These are phyloP conservation scores for Phrynosoma platyrhinos DNA, from an alignment of 2,113 vertebrate species.

Conservation along the genomic window DNA sequence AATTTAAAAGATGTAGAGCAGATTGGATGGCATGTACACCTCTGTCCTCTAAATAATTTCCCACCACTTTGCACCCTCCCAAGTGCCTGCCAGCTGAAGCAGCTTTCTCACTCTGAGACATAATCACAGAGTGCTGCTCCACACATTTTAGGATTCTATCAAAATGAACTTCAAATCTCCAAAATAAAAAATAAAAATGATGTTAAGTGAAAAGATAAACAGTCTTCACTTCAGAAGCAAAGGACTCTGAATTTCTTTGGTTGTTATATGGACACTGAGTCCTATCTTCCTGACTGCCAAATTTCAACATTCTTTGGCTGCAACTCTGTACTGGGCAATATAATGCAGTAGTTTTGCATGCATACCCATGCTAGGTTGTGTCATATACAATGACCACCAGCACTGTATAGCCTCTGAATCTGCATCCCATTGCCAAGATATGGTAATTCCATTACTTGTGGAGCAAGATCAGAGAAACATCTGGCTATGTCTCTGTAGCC, in stretches of 20 bases:
- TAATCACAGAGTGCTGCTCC: neutral
- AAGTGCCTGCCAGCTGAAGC: neutral
- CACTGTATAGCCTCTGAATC: too few relatives aligned
- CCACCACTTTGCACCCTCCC: neutral
- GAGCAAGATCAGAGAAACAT: too few relatives aligned
- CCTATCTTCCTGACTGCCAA: neutral
- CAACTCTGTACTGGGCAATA: too few relatives aligned
- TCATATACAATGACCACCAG: too few relatives aligned
- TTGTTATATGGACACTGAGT: neutral
- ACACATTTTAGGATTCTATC: neutral
- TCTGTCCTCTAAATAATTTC: neutral
- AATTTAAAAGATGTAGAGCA: neutral
- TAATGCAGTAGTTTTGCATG: too few relatives aligned
- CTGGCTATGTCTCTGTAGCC: too few relatives aligned
- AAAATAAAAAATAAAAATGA: too few relatives aligned
- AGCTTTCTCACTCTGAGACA: neutral
- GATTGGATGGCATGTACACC: neutral
- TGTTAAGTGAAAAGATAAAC: neutral
- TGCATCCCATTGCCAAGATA: too few relatives aligned
- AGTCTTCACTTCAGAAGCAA: neutral
- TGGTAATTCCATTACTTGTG: too few relatives aligned
- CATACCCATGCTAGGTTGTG: too few relatives aligned
- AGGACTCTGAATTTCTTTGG: neutral
- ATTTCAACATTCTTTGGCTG: too few relatives aligned
- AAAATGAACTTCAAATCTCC: neutral